Base-by-base conservation (phyloP, 2,888 invertebrate genomes). In the Parasteatoda lunata region DNA sequence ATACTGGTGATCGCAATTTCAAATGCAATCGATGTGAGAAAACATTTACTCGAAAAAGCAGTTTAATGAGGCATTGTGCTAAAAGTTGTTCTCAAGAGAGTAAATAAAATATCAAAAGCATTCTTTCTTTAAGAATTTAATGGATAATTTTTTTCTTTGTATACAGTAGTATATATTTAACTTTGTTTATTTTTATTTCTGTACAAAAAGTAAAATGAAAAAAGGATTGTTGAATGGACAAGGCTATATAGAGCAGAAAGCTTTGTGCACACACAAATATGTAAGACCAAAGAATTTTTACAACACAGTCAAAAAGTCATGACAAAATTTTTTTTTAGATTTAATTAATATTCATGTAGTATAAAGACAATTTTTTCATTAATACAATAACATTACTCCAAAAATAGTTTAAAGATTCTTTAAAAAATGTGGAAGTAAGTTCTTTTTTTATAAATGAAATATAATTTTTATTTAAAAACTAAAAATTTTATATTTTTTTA, bases 1-100 rank as follows among this genome's bases (percentile, higher is more conserved):
- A 82, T 48, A 82, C 82, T 70, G 76, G 76, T 11, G 75, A 30
- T 5, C 30, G 82, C 45, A 68, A 66, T 7, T 82, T 82, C 47
- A 6, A 51, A 8, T 82, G 82, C 59, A n/a, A 15, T 5, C 2
- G 75, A 5, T 82, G 82, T 30, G 15, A 59, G 30, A 82, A 48
- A 54, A 49, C 69, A 9, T 77, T 77, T 68, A n/a, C 68, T 52
- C 66, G 30, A 5, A 77, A 77, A 51, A 69, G 77, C 45, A 77
- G 77, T 51, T 68, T 77, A 69, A 51, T 45, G 45, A 11, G 68
- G 6, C 77, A 77, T 65, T 11, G 49, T 9, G 4, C 52, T 13
- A 30, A 51, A 8, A 72, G 51, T 9, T 52, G 52, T 13, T 11
- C 11, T 13, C 13, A 59, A 13, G n/a, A 13, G 7, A 6, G 64